These are phyloP conservation scores for Eptesicus fuscus DNA, from an alignment of 2,113 vertebrate species.

Conservation along the genomic window DNA sequence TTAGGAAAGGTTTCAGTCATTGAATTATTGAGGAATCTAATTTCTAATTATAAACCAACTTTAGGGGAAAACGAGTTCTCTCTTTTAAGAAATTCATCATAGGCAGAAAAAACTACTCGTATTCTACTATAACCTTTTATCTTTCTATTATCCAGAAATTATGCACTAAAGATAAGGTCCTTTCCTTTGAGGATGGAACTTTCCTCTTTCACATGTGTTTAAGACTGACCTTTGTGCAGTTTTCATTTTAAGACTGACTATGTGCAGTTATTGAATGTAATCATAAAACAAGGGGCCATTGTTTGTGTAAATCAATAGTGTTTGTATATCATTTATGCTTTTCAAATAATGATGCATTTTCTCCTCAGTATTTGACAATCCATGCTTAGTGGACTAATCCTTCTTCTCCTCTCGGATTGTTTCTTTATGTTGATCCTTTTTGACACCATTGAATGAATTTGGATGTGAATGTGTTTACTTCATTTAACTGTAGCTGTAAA, in stretches of 20 bases:
- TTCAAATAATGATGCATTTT: conserved; percentile 17
- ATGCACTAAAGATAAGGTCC: conserved; percentile 40
- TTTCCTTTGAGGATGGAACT: conserved; percentile 62
- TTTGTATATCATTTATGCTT: conserved; percentile 24
- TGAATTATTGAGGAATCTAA: conserved; percentile 51
- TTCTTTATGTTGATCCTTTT: conserved; percentile 23
- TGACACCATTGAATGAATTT: conserved; percentile 14
- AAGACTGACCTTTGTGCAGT: neutral
- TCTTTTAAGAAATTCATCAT: conserved; percentile 47
- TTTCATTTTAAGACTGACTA: neutral
- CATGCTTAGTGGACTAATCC: neutral
- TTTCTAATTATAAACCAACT: conserved; percentile 64
- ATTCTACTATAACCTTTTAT: conserved; percentile 19
- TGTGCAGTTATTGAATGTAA: neutral
- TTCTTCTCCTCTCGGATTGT: neutral
- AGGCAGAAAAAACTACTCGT: neutral
- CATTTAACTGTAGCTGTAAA: conserved; percentile 47
- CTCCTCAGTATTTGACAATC: neutral
- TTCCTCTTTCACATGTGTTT: conserved; percentile 22
- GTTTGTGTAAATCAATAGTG: neutral
- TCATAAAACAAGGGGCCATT: neutral
- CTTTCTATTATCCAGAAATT: conserved; percentile 40
- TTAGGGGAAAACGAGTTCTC: conserved; percentile 45
- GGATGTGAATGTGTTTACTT: conserved; percentile 47
- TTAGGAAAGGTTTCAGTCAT: conserved; percentile 33